Percentiles rank a stretch among this genome's conserved stretches.
These are phyloP conservation scores for Mormyrus proboscirostris DNA, from an alignment of 2,797 vertebrate species.

Conservation along the genomic window DNA sequence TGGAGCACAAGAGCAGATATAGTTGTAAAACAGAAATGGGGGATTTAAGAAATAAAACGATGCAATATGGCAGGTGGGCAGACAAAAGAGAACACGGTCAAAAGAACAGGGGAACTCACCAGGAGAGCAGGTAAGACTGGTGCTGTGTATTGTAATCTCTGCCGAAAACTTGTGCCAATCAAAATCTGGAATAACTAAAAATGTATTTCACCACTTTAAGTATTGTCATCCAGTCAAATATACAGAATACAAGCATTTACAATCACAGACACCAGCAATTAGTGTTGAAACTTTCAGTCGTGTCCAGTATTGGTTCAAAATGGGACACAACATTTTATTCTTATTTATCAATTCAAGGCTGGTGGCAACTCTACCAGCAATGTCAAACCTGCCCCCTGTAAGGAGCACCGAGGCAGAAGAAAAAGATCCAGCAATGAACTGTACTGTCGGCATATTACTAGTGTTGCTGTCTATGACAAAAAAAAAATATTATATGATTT, in stretches of 20 bases:
- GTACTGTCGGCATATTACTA: neutral
- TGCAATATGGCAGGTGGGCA: neutral
- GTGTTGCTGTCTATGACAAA: neutral
- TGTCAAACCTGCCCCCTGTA: neutral
- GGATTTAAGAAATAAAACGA: neutral
- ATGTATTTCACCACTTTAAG: neutral
- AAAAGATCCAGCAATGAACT: neutral
- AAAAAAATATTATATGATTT: neutral
- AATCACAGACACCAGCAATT: neutral
- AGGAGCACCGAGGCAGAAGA: neutral
- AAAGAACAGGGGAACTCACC: neutral
- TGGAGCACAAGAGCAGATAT: too few species aligned
- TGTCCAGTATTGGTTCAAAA: neutral
- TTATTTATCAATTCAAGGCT: neutral
- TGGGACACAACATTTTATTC: neutral
- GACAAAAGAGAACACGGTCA: neutral
- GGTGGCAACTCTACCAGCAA: neutral
- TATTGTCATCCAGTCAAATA: neutral
- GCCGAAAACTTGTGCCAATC: neutral
- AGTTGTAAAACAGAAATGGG: too few species aligned
- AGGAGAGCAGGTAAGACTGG: neutral
- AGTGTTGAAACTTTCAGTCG: neutral
- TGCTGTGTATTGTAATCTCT: neutral
- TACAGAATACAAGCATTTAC: neutral
- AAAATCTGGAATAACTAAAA: neutral